phyloP scores from a whole-genome alignment of 2,797 vertebrate species.

The Acomys russatus region DNA sequence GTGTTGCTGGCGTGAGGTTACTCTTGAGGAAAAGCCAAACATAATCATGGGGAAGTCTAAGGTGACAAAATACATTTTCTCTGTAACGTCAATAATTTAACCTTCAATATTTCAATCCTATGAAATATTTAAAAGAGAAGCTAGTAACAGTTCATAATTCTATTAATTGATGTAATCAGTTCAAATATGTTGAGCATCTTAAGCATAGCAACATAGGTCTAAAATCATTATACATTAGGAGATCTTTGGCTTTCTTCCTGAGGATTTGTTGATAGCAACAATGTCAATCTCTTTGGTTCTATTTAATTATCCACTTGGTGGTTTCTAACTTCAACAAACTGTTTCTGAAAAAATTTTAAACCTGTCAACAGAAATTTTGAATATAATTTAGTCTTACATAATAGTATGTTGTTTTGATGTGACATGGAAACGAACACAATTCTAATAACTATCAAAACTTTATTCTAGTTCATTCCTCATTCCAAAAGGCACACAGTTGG shows the following conservation, averaged over 20 bases:
- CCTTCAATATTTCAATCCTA: slow-evolving; percentile 51
- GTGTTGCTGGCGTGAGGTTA: slow-evolving; percentile 28
- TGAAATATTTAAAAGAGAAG: slow-evolving; percentile 29
- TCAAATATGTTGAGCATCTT: slow-evolving; percentile 8
- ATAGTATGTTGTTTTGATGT: slow-evolving; percentile 34
- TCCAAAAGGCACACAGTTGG: neutral
- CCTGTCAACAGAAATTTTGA: neutral
- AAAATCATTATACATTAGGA: slow-evolving; percentile 46
- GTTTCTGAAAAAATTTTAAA: neutral
- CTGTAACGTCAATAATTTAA: slow-evolving; percentile 29
- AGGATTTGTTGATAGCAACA: slow-evolving; percentile 30
- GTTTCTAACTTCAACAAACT: slow-evolving; percentile 52
- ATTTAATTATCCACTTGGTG: slow-evolving; percentile 41
- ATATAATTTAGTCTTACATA: neutral
- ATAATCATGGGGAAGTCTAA: neutral
- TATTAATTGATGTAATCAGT: slow-evolving; percentile 40
- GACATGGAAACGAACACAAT: neutral
- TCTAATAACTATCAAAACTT: neutral
- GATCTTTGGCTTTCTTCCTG: slow-evolving; percentile 47
- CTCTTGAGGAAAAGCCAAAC: slow-evolving; percentile 45
- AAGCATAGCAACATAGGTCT: neutral
- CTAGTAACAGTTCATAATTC: slow-evolving; percentile 25
- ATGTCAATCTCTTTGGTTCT: slow-evolving; percentile 21
- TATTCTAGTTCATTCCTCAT: neutral
- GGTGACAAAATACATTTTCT: slow-evolving; percentile 23